Conservation (phyloP, 2,888 invertebrate genomes). For the Epistrophella euchroma region DNA sequence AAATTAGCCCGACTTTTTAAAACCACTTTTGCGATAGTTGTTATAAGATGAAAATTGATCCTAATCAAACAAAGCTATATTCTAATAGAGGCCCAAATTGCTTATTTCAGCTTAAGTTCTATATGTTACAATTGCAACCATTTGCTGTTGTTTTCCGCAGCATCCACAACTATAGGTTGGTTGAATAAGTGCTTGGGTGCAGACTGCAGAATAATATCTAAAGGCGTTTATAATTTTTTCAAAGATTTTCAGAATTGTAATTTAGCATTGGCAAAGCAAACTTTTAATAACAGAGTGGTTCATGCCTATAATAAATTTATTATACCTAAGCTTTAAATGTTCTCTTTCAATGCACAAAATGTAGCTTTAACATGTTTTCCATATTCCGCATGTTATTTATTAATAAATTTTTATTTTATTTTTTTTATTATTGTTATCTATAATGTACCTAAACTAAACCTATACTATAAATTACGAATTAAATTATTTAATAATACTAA, state of each 20-base stretch:
- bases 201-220: constrained; percentile 2
- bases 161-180: neutral
- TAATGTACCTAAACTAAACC: constrained; percentile 22
- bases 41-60: neutral
- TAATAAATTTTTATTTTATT: constrained; percentile 1
- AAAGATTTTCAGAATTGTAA: neutral
- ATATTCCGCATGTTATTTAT: constrained; percentile 3
- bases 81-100: constrained; percentile 1
- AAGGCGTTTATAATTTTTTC: constrained; percentile 4
- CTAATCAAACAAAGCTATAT: neutral
- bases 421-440: constrained; percentile 15
- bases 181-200: neutral
- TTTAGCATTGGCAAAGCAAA: neutral
- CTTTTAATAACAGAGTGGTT: neutral
- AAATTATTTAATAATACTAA: constrained; percentile 81
- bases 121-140: too few relatives aligned
- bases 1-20: neutral
- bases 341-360: neutral
- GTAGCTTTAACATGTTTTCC: constrained; percentile 1
- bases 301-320: neutral
- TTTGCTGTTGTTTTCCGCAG: neutral
- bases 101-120: neutral
- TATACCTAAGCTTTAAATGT: neutral
- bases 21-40: neutral
- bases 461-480: constrained; percentile 58